Evolutionary conservation across 2,888 invertebrate species (phyloP).

Genomic region (Dimorphilus gyrociliatus): DNA sequence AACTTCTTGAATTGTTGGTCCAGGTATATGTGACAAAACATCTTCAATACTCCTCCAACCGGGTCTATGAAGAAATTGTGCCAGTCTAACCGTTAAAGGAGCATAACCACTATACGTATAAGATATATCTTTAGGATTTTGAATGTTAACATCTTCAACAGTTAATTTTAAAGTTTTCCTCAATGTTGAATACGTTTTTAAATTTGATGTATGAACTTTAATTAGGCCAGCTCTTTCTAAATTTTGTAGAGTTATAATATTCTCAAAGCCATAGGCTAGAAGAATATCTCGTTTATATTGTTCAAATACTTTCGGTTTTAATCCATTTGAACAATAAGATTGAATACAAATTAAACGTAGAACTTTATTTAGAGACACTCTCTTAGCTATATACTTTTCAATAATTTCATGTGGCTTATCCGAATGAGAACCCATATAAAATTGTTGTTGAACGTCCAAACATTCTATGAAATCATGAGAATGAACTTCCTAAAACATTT

Average conservation of each 20-base stretch:
- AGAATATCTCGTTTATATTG: slow-evolving; percentile 54
- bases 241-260: slow-evolving; percentile 62
- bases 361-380: no score
- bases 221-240: slow-evolving; percentile 71
- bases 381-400: no score
- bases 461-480: no score
- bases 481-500: no score
- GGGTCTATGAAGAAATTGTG: slow-evolving; percentile 38
- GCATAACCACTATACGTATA: slow-evolving; percentile 83
- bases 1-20: slow-evolving; percentile 45
- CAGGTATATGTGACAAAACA: slow-evolving; percentile 59
- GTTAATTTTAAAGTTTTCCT: slow-evolving; percentile 56
- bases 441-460: no score
- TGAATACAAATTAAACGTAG: slow-evolving; percentile 79
- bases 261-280: slow-evolving; percentile 68
- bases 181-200: slow-evolving; percentile 37
- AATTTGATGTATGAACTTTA: slow-evolving; percentile 39
- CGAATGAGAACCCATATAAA: no score
- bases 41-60: slow-evolving; percentile 57
- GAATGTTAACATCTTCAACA: slow-evolving; percentile 58
- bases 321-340: slow-evolving; percentile 73
- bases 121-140: slow-evolving; percentile 65
- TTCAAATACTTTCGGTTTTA: slow-evolving; percentile 69
- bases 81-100: slow-evolving; percentile 68
- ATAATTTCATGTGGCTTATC: slow-evolving; percentile 3